phyloP scores from a whole-genome alignment of 2,888 invertebrate genomes.

The Odontocerum albicorne region DNA sequence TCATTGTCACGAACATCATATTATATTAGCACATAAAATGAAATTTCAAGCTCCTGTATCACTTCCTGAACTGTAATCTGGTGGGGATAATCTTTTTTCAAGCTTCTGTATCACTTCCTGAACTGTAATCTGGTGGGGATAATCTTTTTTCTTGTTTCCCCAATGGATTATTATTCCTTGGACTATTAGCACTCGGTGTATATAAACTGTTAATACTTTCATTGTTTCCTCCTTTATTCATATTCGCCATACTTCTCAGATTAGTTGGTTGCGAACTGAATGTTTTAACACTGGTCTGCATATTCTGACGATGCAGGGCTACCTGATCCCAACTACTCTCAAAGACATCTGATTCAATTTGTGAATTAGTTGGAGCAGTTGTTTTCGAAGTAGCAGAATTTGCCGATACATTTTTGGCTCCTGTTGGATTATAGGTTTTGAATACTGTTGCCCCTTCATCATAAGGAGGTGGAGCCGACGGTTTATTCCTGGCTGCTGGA shows the following conservation, averaged over 20 bases:
- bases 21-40: not conserved
- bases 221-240: conserved; percentile 9
- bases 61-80: conserved; percentile 14
- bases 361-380: conserved; percentile 32
- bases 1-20: not conserved
- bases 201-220: not conserved
- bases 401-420: not conserved
- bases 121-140: not conserved
- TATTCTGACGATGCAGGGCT: conserved; percentile 54
- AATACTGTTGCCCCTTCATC: conserved; percentile 35
- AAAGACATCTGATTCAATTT: conserved; percentile 39
- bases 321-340: conserved; percentile 57
- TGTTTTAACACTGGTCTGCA: conserved; percentile 39
- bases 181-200: conserved; percentile 7
- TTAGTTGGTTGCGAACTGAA: conserved; percentile 30
- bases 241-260: conserved; percentile 25
- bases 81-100: conserved; percentile 5
- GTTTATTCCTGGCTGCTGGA: conserved; percentile 15
- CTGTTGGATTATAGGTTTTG: not conserved
- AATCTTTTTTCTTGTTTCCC: not conserved
- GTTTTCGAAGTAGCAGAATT: conserved; percentile 41
- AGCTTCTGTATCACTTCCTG: conserved; percentile 37
- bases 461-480: conserved; percentile 23
- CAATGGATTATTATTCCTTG: conserved; percentile 3
- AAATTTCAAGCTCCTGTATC: conserved; percentile 37